phyloP scores from a whole-genome alignment of 1,140 invertebrate species.

The Habropoda laboriosa region DNA sequence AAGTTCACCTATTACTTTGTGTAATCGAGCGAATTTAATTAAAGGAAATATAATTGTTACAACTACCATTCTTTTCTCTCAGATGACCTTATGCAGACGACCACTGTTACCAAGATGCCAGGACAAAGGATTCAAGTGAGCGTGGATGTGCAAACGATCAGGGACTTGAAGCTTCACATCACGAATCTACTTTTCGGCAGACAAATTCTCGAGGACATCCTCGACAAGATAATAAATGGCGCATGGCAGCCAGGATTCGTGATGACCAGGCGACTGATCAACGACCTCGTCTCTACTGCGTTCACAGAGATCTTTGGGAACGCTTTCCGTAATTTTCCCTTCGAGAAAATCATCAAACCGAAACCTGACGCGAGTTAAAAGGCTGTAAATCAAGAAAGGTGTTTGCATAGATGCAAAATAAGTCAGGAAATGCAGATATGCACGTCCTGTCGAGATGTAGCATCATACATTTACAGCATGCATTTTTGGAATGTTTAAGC shows the following conservation, averaged over 20 bases:
- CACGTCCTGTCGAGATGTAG: no score
- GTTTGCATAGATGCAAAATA: neutral
- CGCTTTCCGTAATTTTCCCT: slow-evolving; percentile 86
- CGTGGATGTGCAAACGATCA: slow-evolving; percentile 88
- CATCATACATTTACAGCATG: no score
- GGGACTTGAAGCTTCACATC: slow-evolving; percentile 89
- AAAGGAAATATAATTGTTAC: neutral
- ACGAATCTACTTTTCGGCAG: slow-evolving; percentile 86
- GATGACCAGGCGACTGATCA: slow-evolving; percentile 87
- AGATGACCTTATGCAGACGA: slow-evolving; percentile 85
- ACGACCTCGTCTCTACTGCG: slow-evolving; percentile 90
- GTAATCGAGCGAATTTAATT: no score
- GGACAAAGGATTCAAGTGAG: slow-evolving; percentile 84
- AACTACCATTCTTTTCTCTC: slow-evolving; percentile 32
- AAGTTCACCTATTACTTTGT: no score
- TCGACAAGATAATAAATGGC: slow-evolving; percentile 87
- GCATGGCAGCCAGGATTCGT: slow-evolving; percentile 90
- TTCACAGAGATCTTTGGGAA: slow-evolving; percentile 91
- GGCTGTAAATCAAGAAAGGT: neutral
- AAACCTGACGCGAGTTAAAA: slow-evolving; percentile 28
- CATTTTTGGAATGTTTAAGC: no score
- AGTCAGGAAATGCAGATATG: neutral
- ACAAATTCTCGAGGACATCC: slow-evolving; percentile 84
- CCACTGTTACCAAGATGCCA: slow-evolving; percentile 85
- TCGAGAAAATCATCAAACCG: slow-evolving; percentile 84